These are phyloP conservation scores for Sinella curviseta DNA, from an alignment of 1,140 invertebrate genomes.

Conservation along the genomic window DNA sequence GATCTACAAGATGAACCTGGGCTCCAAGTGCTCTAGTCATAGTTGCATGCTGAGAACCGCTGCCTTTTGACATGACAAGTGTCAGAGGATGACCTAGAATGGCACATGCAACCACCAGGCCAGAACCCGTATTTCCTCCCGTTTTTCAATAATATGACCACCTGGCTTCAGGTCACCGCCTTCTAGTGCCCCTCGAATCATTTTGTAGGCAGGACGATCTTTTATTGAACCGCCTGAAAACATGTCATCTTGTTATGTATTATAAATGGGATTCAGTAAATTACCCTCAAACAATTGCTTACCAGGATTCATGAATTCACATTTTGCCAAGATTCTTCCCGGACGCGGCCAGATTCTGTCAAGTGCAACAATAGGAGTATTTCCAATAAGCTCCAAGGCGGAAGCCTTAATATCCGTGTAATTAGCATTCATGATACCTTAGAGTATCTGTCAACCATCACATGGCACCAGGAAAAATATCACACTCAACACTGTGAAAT, in stretches of 20 bases:
- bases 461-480: too few relatives aligned
- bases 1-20: too few relatives aligned
- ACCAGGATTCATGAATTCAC: constrained; percentile 47
- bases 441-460: too few relatives aligned
- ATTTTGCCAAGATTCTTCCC: constrained; percentile 42
- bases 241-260: too few relatives aligned
- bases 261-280: too few relatives aligned
- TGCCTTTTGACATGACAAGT: constrained; percentile 57
- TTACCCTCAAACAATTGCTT: constrained; percentile 20
- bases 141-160: too few relatives aligned
- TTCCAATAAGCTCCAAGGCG: constrained; percentile 39
- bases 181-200: constrained; percentile 54
- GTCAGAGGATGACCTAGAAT: constrained; percentile 56
- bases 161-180: constrained; percentile 53
- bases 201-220: constrained; percentile 33
- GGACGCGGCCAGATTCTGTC: too few relatives aligned
- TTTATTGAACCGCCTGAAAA: constrained; percentile 39
- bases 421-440: background rate
- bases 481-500: too few relatives aligned
- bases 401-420: constrained; percentile 30
- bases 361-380: constrained; percentile 40
- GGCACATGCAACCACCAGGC: constrained; percentile 39
- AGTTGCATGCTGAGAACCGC: constrained; percentile 13
- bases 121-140: too few relatives aligned
- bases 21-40: constrained; percentile 54